These are phyloP conservation scores for Ornithoptera alexandrae DNA, from an alignment of 2,888 invertebrate species.

Conservation along the genomic window DNA sequence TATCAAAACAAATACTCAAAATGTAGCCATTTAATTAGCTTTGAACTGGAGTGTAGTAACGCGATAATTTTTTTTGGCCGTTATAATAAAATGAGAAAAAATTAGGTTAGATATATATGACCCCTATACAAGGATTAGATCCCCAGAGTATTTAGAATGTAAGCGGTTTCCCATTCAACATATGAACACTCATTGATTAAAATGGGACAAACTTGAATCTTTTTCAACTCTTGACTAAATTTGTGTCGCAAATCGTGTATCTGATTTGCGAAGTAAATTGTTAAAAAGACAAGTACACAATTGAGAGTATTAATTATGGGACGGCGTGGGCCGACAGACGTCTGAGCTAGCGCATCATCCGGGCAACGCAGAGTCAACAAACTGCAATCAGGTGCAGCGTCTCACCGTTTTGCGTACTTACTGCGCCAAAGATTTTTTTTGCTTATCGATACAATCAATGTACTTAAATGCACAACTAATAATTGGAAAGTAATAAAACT, in stretches of 20 bases:
- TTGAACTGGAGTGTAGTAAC: too few species aligned
- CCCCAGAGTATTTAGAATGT: too few species aligned
- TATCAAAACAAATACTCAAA: too few species aligned
- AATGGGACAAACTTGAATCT: too few species aligned
- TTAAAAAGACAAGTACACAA: slow-evolving; percentile 1
- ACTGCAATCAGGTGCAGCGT: slow-evolving; percentile 39
- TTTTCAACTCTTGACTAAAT: neutral
- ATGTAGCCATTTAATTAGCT: too few species aligned
- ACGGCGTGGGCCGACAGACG: slow-evolving; percentile 65
- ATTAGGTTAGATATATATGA: too few species aligned
- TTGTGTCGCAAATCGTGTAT: neutral
- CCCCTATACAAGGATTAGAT: too few species aligned
- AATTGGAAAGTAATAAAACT: too few species aligned
- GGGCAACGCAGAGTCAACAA: slow-evolving; percentile 47
- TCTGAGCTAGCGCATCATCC: slow-evolving; percentile 42
- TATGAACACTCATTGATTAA: too few species aligned
- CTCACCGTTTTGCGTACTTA: slow-evolving; percentile 13
- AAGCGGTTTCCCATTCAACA: too few species aligned
- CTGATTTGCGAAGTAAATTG: neutral
- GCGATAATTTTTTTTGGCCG: too few species aligned
- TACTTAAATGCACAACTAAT: neutral
- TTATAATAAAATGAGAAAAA: too few species aligned
- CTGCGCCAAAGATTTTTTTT: slow-evolving; percentile 10
- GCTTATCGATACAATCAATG: slow-evolving; percentile 15
- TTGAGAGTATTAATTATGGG: slow-evolving; percentile 31